Evolutionary conservation across 1,140 invertebrate genomes (phyloP).

Genomic region (Calycopis cecrops): DNA sequence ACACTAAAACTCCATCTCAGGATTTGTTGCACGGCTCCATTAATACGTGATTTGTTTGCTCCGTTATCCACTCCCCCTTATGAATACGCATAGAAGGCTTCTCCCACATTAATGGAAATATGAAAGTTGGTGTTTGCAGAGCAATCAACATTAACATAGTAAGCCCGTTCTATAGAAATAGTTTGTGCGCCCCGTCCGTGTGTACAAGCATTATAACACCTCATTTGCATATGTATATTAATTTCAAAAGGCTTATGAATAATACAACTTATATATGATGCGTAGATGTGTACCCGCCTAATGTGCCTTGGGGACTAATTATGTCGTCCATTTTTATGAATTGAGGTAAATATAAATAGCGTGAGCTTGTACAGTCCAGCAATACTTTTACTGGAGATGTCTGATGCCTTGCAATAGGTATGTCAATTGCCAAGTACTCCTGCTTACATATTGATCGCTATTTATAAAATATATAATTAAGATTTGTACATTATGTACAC

Average conservation of each 20-base stretch:
- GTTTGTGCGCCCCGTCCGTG: constrained; percentile 15
- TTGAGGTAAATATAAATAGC: too few species aligned
- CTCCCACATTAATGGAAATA: constrained; percentile 25
- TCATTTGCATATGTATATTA: constrained; percentile 14
- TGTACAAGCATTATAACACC: constrained; percentile 5
- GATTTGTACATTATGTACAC: too few species aligned
- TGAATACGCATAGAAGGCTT: constrained; percentile 10
- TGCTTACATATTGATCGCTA: too few species aligned
- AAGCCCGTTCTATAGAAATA: constrained; percentile 16
- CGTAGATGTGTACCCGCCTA: too few species aligned
- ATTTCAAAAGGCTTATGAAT: constrained; percentile 10
- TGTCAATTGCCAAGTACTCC: too few species aligned
- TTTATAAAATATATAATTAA: too few species aligned
- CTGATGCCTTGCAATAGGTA: too few species aligned
- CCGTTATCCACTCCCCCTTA: constrained; percentile 7
- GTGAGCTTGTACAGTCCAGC: too few species aligned
- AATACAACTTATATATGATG: not conserved
- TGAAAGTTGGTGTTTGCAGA: constrained; percentile 25
- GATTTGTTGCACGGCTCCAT: not conserved
- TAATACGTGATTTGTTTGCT: not conserved
- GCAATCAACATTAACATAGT: constrained; percentile 21
- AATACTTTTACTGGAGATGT: too few species aligned
- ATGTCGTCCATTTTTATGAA: too few species aligned
- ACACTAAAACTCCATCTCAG: too few species aligned
- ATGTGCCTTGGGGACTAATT: too few species aligned